Percentiles rank a stretch among this genome's conserved stretches.
Conservation (phyloP, 30 jellyfish, hydroid and myxozoan genomes). For the Chironex yamaguchii region DNA sequence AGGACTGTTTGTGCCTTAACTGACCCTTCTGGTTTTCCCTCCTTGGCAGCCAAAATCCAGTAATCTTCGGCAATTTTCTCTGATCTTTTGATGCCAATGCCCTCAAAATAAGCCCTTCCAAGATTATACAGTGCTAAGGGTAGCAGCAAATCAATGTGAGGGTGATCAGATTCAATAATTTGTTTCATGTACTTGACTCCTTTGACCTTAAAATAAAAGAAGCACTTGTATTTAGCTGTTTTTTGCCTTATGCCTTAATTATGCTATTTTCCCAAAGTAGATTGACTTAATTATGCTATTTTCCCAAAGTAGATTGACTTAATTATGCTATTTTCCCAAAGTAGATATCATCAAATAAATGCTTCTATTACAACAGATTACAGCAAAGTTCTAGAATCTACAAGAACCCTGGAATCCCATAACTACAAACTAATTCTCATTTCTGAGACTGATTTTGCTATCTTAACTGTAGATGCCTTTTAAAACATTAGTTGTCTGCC, state of each 20-base stretch:
- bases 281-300: neutral
- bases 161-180: slow-evolving; percentile 34
- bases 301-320: too few relatives aligned
- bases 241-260: neutral
- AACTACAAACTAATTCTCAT: too few relatives aligned
- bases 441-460: too few relatives aligned
- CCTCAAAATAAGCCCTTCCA: slow-evolving; percentile 92
- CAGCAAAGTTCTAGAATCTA: too few relatives aligned
- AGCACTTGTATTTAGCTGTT: neutral
- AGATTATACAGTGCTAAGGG: slow-evolving; percentile 86
- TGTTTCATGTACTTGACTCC: slow-evolving; percentile 74
- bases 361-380: too few relatives aligned
- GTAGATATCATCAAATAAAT: too few relatives aligned
- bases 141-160: slow-evolving; percentile 33
- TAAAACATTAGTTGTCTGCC: too few relatives aligned
- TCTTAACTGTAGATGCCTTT: too few relatives aligned
- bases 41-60: slow-evolving; percentile 93
- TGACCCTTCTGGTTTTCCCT: slow-evolving; percentile 88
- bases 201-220: slow-evolving; percentile 36
- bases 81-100: slow-evolving; percentile 85
- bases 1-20: slow-evolving; percentile 88
- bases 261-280: neutral
- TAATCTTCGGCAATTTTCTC: slow-evolving; percentile 85
- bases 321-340: too few relatives aligned
- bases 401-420: too few relatives aligned